Evolutionary conservation across 2,797 vertebrate species (phyloP).

Genomic region (Saxicola maurus): DNA sequence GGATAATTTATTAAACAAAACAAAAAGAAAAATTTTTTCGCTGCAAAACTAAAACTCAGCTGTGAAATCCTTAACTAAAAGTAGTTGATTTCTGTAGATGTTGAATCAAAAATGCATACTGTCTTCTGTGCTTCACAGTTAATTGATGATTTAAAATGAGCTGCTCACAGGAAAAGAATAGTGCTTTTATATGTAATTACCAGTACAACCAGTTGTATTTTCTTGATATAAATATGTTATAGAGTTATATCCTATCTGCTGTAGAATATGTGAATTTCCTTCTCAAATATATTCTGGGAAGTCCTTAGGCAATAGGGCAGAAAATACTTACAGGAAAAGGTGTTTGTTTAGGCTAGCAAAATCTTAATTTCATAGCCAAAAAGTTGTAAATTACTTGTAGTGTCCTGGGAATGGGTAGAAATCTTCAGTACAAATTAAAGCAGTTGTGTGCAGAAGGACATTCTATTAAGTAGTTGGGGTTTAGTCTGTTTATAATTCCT

Average conservation of each 20-base stretch:
- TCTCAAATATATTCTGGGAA: neutral
- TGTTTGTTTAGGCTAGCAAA: neutral
- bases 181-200: neutral
- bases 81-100: neutral
- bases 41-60: neutral
- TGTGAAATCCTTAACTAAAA: neutral
- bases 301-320: neutral
- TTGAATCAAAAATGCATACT: neutral
- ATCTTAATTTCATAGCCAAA: neutral
- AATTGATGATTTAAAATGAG: neutral
- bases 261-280: neutral
- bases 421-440: neutral
- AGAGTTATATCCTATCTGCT: neutral
- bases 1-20: neutral
- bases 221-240: fast-evolving
- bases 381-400: neutral
- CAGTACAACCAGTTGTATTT: neutral
- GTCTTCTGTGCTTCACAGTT: neutral
- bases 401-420: neutral
- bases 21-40: neutral
- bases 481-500: neutral
- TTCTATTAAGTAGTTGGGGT: neutral
- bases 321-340: neutral
- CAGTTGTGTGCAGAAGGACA: neutral
- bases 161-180: neutral